Conservation (phyloP, 2,113 vertebrate genomes). For the Uria aalge region DNA sequence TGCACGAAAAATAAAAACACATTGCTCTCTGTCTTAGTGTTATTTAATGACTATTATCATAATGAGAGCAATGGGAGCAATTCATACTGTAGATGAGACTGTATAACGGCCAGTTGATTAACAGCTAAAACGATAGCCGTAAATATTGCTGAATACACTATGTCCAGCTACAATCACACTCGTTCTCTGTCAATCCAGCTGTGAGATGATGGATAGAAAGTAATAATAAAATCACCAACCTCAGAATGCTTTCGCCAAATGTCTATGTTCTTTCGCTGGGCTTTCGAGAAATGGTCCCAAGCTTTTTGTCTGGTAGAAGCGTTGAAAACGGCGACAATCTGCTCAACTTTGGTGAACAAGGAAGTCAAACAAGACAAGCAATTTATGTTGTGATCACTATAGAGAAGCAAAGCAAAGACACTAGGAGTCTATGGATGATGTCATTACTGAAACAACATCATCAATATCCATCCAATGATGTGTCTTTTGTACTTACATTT, state of each 20-base stretch:
- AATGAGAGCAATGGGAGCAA: slow-evolving; percentile 44
- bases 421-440: slow-evolving; percentile 83
- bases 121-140: slow-evolving; percentile 18
- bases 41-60: slow-evolving; percentile 46
- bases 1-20: slow-evolving; percentile 38
- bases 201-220: slow-evolving; percentile 79
- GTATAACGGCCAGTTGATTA: slow-evolving; percentile 18
- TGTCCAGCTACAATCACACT: slow-evolving; percentile 64
- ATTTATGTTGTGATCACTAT: slow-evolving; percentile 92
- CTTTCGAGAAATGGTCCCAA: slow-evolving; percentile 99
- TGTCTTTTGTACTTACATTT: slow-evolving; percentile 85
- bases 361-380: slow-evolving; percentile 98
- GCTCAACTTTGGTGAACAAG: slow-evolving; percentile 98
- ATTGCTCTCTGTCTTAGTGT: slow-evolving; percentile 18
- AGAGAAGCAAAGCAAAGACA: slow-evolving; percentile 88
- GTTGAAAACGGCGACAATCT: slow-evolving; percentile 98
- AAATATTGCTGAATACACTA: slow-evolving; percentile 36
- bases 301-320: slow-evolving; percentile 98
- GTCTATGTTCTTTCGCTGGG: slow-evolving; percentile 99
- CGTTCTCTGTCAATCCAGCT: slow-evolving; percentile 74
- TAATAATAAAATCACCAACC: slow-evolving; percentile 90
- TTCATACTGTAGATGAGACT: neutral
- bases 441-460: slow-evolving; percentile 75
- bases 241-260: slow-evolving; percentile 99
- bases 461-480: slow-evolving; percentile 78